Base-by-base conservation (phyloP, 2,888 invertebrate species). In the Thelaira solivaga region DNA sequence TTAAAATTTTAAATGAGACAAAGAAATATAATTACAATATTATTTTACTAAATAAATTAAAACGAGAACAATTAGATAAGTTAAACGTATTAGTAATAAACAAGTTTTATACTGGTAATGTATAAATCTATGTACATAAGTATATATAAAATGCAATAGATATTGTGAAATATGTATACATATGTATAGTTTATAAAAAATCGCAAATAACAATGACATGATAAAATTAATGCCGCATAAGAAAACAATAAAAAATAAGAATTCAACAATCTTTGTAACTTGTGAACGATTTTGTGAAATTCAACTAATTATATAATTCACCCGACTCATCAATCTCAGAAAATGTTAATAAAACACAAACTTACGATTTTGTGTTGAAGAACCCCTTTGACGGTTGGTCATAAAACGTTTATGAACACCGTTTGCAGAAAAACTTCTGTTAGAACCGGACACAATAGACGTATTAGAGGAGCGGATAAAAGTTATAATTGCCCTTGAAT, bases 401-500 rank as follows among this genome's bases (percentile, higher is more conserved):
- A 36, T 49, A 61, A 53, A 65, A 18, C 55, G 16, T 36, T 71
- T 69, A 31, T 69, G 16, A 2, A 61, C 18, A 22, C 57, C 57
- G 53, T 64, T 80, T 24, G 41, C 51, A 4, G 41, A 16, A 36
- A 24, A 26, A 26, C 22, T 43, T 13, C 65, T 26, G 1, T 18
- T 8, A 26, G 47, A 41, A 20, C 31, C 18, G 2, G 47, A 41
- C 13, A 55, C 43, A 69, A 71, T 55, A 4, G 69, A 67, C 4
- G 61, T 34, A 18, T 67, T 73, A 31, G 75, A 49, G 20, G 76
- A 71, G 31, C 85, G 85, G 29, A 83, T 64, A 41, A 88, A 74
- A 55, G 85, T 85, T 72, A 88, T 77, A 39, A 83, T 82, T 65
- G 83, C 83, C 81, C 84, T 83, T 36, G 84, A 84, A 83, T 85